Evolutionary conservation across 2,113 vertebrate genomes (phyloP), one percentile per base, ranked within the genome.

Genomic region (Psettodes erumei): DNA sequence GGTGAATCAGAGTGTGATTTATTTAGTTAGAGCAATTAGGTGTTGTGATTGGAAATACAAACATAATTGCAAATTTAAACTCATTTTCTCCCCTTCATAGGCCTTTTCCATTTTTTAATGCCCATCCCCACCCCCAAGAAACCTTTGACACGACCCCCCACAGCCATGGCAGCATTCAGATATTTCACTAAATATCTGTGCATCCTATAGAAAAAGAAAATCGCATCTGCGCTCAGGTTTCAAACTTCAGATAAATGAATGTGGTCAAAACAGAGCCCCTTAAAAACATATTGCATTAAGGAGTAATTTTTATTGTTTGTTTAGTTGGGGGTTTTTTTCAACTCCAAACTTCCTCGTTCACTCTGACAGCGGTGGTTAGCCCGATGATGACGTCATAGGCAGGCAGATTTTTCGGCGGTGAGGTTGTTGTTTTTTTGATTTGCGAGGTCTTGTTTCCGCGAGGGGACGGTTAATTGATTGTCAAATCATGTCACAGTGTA

Each of bases 21-120:
- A 97, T 97, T 96, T 95, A 94, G 95, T 95, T 95, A 95, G 95
- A 82, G 94, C 95, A 97, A 98, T 98, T 98, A 97, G 88, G 91
- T 86, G 83, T 87, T 90, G 93, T 94, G 96, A 98, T 98, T 97
- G 96, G 95, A 95, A 96, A 95, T 95, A 94, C 93, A 97, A 95
- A 95, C 93, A 95, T 95, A 95, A 98, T 95, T 96, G 94, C 95
- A 95, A 95, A 96, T 96, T 88, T 93, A 95, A 68, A 48, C 16
- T 1, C 37, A 79, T 83, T 79, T 76, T 78, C n/a, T 83, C 65
- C 59, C 54, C 59, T 76, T 75, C 38, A 66, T 37, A 18, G 45
- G 28, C n/a, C 38, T 0, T 73, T 88, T 83, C 75, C 40, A 12
- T 76, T 63, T 81, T 76, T 66, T 40, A 7, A 21, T 12, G 2